Evolutionary conservation across 2,888 invertebrate species (phyloP), one percentile per base, ranked within the genome.

Genomic region (Cyclophora punctaria): DNA sequence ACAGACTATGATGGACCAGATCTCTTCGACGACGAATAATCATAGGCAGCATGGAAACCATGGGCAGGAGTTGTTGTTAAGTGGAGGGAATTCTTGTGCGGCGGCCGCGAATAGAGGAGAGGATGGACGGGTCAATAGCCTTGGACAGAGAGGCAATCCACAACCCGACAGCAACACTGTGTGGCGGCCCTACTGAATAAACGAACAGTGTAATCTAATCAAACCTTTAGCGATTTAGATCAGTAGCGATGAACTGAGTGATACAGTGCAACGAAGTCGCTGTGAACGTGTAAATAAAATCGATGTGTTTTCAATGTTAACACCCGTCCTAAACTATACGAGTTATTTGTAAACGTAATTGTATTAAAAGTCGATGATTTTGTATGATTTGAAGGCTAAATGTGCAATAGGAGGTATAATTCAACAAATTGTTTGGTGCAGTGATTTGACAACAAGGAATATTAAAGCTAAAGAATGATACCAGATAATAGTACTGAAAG

Each of bases 1-100:
- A 53, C 93, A 93, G 75, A 92, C 92, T 43, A 93, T 93, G 64
- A 93, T 93, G 93, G 93, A 94, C 77, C 93, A 93, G 72, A 91
- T 93, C 51, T 91, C 91, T 2, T 92, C 92, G 48, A 92, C 92
- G 48, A 93, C 91, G 45, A 90, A 90, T 45, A 90, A 89, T 50
- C 89, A 89, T 48, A 78, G 88, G 52, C 89, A 88, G 57, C 88
- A 89, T 47, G 79, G 75, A 34, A 80, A 71, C 53, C 84, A 86
- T 46, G 81, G 80, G 1, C 86, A 87, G 56, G 84, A 84, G 5
- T 71, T 91, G 59, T 73, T 92, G 60, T 72, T 90, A 45, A 90
- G 90, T 44, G 91, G 89, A 44, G 90, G 90, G 0, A 90, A 90
- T 48, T 89, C 89, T 6, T 91, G 91, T 60, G 91, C 91, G 3